These are phyloP conservation scores for Polydrusus tereticollis DNA, from an alignment of 2,888 invertebrate species.

Conservation along the genomic window DNA sequence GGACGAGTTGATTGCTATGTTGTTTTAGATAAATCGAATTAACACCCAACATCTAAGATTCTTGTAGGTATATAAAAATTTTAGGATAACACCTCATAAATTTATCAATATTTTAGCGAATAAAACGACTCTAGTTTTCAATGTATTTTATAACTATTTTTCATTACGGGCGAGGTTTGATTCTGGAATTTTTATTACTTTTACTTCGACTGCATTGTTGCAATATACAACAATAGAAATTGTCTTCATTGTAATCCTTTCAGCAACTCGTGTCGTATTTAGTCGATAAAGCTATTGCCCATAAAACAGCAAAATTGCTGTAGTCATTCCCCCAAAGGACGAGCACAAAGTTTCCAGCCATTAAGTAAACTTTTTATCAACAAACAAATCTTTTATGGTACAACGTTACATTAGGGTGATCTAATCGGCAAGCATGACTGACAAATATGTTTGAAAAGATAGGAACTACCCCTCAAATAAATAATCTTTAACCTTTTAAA, in stretches of 20 bases:
- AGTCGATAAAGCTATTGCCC: neutral
- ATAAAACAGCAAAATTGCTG: conserved; percentile 37
- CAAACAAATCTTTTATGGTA: conserved; percentile 21
- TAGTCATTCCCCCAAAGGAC: conserved; percentile 14
- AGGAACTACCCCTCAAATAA: neutral
- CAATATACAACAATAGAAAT: too few species aligned
- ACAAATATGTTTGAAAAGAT: conserved; percentile 24
- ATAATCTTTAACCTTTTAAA: neutral
- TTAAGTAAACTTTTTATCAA: conserved; percentile 38
- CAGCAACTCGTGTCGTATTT: neutral
- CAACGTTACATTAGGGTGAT: conserved; percentile 9
- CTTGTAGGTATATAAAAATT: too few species aligned
- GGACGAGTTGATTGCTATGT: too few species aligned
- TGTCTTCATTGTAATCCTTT: neutral
- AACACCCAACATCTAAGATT: too few species aligned
- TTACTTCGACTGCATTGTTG: too few species aligned
- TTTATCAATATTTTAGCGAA: too few species aligned
- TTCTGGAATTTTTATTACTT: too few species aligned
- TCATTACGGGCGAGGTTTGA: too few species aligned
- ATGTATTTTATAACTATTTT: too few species aligned
- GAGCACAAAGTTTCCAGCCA: conserved; percentile 25
- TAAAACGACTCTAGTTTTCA: too few species aligned
- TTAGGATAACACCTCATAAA: too few species aligned
- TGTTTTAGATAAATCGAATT: too few species aligned
- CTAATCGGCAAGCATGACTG: conserved; percentile 19